Evolutionary conservation across 1,140 invertebrate species (phyloP).

Genomic region (Augochlora pura): DNA sequence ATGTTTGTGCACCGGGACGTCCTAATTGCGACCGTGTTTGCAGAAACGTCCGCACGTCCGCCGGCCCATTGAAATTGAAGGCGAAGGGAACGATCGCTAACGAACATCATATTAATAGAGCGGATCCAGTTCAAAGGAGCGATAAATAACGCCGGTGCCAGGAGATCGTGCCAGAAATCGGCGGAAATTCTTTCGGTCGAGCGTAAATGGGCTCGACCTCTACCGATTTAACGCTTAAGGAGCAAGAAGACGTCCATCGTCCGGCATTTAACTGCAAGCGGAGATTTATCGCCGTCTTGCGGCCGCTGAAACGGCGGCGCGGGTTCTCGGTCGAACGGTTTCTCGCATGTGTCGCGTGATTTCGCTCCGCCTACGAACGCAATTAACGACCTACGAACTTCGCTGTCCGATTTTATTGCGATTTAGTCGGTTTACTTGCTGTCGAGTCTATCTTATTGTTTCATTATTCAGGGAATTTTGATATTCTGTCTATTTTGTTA

Average conservation of each 20-base stretch:
- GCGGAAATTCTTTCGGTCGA: slow-evolving; percentile 8
- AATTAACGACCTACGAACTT: no score
- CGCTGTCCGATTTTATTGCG: no score
- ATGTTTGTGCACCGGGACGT: neutral
- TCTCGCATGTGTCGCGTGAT: neutral
- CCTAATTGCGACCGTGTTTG: neutral
- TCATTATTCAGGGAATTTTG: no score
- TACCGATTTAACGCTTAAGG: slow-evolving; percentile 38
- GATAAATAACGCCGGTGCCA: slow-evolving; percentile 15
- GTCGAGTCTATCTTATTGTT: no score
- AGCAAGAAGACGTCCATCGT: neutral
- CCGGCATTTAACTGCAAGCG: neutral
- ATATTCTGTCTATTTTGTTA: no score
- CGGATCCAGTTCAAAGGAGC: neutral
- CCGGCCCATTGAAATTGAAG: neutral
- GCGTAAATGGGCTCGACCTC: slow-evolving; percentile 2
- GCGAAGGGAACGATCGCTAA: neutral
- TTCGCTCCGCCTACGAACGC: no score
- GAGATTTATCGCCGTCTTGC: slow-evolving; percentile 9
- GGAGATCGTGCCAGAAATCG: slow-evolving; percentile 41
- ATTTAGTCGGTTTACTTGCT: no score
- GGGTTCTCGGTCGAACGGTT: neutral
- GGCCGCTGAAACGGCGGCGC: neutral
- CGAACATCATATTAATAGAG: neutral
- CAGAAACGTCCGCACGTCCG: neutral